Percentiles rank a stretch among this genome's conserved stretches.
These are phyloP conservation scores for Clangula hyemalis DNA, from an alignment of 2,797 vertebrate genomes.

Conservation along the genomic window DNA sequence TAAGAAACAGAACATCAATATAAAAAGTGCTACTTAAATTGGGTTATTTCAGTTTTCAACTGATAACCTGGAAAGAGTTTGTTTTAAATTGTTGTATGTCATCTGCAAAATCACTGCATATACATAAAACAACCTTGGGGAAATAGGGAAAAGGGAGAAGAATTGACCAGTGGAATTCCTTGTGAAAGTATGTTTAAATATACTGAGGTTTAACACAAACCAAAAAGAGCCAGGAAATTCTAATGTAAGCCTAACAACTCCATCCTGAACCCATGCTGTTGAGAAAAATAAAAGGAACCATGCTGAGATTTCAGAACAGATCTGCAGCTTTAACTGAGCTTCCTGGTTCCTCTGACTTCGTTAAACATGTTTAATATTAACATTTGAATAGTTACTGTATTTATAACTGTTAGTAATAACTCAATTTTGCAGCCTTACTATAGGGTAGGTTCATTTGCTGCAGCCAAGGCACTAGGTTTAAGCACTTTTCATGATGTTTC, in stretches of 20 bases:
- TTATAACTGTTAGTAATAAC: not conserved
- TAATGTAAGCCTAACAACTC: conserved; percentile 68
- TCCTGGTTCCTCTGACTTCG: conserved; percentile 57
- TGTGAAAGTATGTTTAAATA: conserved; percentile 62
- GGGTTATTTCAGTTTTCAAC: not conserved
- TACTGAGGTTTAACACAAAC: conserved; percentile 57
- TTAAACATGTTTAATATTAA: conserved; percentile 23
- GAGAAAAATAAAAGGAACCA: conserved; percentile 66
- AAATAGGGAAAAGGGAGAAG: conserved; percentile 26
- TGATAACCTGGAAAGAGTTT: not conserved
- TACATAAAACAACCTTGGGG: not conserved
- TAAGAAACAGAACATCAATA: not conserved
- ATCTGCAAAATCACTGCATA: conserved; percentile 29
- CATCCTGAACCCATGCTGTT: conserved; percentile 72
- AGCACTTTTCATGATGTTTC: conserved; percentile 36
- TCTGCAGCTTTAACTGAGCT: conserved; percentile 42
- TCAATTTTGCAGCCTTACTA: not conserved
- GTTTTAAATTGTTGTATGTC: not conserved
- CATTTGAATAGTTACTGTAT: conserved; percentile 36
- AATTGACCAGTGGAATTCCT: conserved; percentile 45
- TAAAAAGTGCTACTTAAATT: not conserved
- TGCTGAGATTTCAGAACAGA: conserved; percentile 53
- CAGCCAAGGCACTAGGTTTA: not conserved
- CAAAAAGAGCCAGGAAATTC: conserved; percentile 60
- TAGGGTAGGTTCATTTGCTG: not conserved